phyloP scores from a whole-genome alignment of 2,797 vertebrate genomes.

The Pangasius larnaudii region DNA sequence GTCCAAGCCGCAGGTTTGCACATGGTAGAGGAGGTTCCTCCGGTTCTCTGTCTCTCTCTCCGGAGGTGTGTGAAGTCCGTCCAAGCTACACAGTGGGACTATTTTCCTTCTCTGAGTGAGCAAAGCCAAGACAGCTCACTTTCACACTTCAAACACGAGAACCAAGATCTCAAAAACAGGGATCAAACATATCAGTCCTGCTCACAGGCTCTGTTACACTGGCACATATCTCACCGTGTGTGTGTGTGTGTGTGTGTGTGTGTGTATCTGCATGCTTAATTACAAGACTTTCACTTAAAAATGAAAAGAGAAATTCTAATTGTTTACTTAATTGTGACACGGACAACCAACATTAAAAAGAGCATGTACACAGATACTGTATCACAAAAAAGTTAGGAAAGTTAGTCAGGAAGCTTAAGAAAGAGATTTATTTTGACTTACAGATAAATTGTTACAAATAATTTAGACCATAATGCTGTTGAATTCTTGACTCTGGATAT shows the following conservation, averaged over 20 bases:
- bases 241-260: conserved; percentile 46
- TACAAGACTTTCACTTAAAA: background rate
- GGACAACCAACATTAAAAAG: background rate
- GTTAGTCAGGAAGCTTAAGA: background rate
- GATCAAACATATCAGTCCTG: conserved; percentile 56
- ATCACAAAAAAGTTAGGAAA: no score
- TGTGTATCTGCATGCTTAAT: conserved; percentile 34
- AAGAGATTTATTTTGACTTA: background rate
- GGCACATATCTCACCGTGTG: conserved; percentile 50
- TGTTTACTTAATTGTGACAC: background rate
- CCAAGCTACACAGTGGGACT: conserved; percentile 79
- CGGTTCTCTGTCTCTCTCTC: conserved; percentile 5
- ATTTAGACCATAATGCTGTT: background rate
- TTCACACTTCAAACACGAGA: conserved; percentile 77
- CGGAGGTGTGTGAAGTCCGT: conserved; percentile 74
- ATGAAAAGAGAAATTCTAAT: background rate
- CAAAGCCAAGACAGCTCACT: conserved; percentile 62
- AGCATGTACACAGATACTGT: no score
- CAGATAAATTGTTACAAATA: background rate
- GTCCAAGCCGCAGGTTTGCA: conserved; percentile 34
- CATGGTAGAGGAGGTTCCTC: conserved; percentile 36
- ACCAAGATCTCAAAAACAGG: conserved; percentile 59
- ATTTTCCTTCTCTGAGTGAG: conserved; percentile 70
- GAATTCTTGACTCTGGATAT: background rate
- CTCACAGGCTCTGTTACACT: conserved; percentile 45